phyloP scores from a whole-genome alignment of 1,140 invertebrate species.

The Drosophila prosaltans region DNA sequence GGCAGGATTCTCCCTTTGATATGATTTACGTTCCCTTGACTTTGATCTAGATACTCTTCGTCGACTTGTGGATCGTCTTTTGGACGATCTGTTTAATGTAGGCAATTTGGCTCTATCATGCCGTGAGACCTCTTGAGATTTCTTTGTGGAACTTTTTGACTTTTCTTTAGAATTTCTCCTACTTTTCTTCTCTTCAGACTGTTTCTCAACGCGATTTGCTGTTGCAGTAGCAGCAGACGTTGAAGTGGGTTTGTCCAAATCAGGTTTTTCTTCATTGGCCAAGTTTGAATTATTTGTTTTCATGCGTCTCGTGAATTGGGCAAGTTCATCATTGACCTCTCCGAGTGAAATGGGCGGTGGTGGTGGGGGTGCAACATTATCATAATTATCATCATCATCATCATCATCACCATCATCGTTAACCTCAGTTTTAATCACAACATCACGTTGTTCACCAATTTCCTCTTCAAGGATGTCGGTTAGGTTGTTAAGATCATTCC shows the following conservation, averaged over 20 bases:
- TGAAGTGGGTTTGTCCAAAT: no score
- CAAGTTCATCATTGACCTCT: slow-evolving; percentile 18
- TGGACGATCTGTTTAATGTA: background rate
- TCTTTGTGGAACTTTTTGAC: background rate
- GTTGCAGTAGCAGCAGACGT: no score
- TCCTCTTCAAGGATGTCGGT: background rate
- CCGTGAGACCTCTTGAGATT: background rate
- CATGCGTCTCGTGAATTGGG: slow-evolving; percentile 29
- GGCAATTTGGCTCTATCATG: background rate
- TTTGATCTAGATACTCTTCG: background rate
- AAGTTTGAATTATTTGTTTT: background rate
- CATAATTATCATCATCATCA: no score
- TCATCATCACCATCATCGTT: background rate
- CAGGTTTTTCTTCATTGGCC: background rate
- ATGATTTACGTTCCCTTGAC: background rate
- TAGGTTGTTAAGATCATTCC: background rate
- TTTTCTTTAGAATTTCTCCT: background rate
- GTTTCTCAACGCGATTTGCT: background rate
- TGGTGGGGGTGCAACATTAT: slow-evolving; percentile 17
- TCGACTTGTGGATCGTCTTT: background rate
- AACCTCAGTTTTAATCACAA: background rate
- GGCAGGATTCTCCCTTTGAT: background rate
- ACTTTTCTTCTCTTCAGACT: no score
- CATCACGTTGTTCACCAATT: background rate
- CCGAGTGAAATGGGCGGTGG: slow-evolving; percentile 22